Evolutionary conservation across 2,888 invertebrate species (phyloP), one percentile per base, ranked within the genome.

Genomic region (Chirona hameri): DNA sequence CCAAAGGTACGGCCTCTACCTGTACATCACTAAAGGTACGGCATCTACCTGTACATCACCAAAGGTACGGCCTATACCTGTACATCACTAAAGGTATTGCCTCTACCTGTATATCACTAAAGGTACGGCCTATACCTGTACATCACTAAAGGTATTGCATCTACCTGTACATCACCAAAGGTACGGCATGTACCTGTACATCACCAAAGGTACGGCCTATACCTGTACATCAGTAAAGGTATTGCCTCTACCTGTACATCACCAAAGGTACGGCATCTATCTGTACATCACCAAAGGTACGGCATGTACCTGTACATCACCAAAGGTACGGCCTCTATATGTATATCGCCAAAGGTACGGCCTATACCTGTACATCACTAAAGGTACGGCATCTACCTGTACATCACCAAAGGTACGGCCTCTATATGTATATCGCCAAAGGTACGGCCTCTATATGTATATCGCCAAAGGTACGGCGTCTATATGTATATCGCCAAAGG

Each of bases 401-500:
- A 52, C 39, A 39, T 39, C 39, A 39, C 39, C 39, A 39, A 39
- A 39, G 39, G 39, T 39, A 39, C 39, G 39, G 39, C 92, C 99
- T 99, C 92, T 99, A 99, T 90, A 92, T 99, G 86, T 99, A 99
- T 90, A 95, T 99, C 89, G 99, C 99, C 89, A 98, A 98, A 95
- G 96, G 95, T 95, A 89, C 89, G 86, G 39, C 7, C 39, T 39
- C 39, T 39, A 39, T 39, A 2, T 39, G 39, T 39, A 39, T 7
- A 39, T 39, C 39, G 7, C 39, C 39, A 39, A 39, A 39, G 39
- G 39, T 39, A 39, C 39, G 39, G 39, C 92, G 99, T 99, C 92
- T 99, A 99, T 90, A 92, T 99, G 86, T 99, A 99, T 90, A 95
- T 99, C 89, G 99, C 99, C 89, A 98, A 98, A 95, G 96, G 95